phyloP scores from a whole-genome alignment of 2,888 invertebrate species.

The Tyria jacobaeae region DNA sequence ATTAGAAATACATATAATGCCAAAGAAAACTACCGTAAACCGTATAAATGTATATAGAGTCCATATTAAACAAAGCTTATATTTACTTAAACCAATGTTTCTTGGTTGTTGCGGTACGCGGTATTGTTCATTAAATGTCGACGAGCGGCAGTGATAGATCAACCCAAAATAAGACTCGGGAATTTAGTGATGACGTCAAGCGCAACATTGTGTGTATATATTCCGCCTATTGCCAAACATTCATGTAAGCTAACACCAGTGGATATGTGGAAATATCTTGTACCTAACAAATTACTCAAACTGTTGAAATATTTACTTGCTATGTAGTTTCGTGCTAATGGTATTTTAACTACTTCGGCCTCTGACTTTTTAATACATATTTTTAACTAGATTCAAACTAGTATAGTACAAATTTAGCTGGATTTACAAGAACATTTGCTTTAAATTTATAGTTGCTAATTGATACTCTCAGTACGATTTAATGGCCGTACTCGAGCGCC shows the following conservation, averaged over 20 bases:
- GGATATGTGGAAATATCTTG: conserved; percentile 28
- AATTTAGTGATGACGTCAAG: conserved; percentile 52
- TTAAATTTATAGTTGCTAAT: conserved; percentile 16
- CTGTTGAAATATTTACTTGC: conserved; percentile 37
- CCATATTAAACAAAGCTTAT: conserved; percentile 11
- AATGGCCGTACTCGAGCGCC: conserved; percentile 6
- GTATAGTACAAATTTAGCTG: conserved; percentile 2
- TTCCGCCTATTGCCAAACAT: conserved; percentile 52
- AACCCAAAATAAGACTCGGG: conserved; percentile 46
- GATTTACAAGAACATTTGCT: conserved; percentile 8
- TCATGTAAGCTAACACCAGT: conserved; percentile 48
- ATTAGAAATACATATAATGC: conserved; percentile 15
- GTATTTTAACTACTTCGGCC: not conserved
- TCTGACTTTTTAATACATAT: not conserved
- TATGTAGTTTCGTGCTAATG: conserved; percentile 20
- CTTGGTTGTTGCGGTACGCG: conserved; percentile 26
- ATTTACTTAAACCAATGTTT: conserved; percentile 24
- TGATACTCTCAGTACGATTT: conserved; percentile 12
- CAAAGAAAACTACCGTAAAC: conserved; percentile 14
- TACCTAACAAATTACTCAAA: conserved; percentile 30
- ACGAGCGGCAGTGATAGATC: conserved; percentile 43
- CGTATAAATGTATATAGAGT: conserved; percentile 13
- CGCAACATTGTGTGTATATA: conserved; percentile 50
- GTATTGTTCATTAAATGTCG: conserved; percentile 42
- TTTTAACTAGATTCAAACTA: not conserved